Evolutionary conservation across 2,888 invertebrate species (phyloP).

Genomic region (Pandemis corylana): DNA sequence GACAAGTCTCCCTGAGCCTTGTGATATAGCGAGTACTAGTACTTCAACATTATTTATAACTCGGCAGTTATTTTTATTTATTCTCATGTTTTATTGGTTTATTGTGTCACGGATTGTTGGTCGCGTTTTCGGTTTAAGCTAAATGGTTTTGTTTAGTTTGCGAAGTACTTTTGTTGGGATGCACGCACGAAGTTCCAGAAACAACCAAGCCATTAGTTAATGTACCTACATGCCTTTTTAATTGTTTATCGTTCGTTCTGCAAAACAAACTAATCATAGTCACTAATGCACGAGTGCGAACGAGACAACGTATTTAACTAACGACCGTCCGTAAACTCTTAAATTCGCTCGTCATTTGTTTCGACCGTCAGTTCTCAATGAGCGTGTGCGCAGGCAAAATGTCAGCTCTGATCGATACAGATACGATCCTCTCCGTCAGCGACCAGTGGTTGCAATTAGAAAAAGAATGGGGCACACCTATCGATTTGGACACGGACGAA

Average conservation of each 20-base stretch:
- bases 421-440: constrained; percentile 57
- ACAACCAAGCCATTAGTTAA: not conserved
- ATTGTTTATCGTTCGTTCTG: not conserved
- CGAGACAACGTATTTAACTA: constrained; percentile 12
- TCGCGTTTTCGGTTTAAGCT: constrained; percentile 62
- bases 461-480: constrained; percentile 44
- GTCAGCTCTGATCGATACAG: constrained; percentile 60
- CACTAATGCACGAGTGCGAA: constrained; percentile 9
- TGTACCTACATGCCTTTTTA: not conserved
- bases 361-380: constrained; percentile 11
- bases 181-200: not conserved
- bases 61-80: constrained; percentile 78
- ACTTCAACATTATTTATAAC: constrained; percentile 67
- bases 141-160: constrained; percentile 60
- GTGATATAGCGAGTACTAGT: constrained; percentile 72
- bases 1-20: constrained; percentile 76
- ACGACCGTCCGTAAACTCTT: constrained; percentile 9
- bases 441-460: constrained; percentile 45
- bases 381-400: constrained; percentile 16
- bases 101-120: constrained; percentile 77
- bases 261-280: constrained; percentile 5
- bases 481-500: constrained; percentile 46
- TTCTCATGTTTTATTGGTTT: constrained; percentile 79
- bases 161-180: not conserved
- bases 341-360: constrained; percentile 3